Percentiles rank a stretch among this genome's conserved stretches.
phyloP scores from a whole-genome alignment of 2,797 vertebrate genomes.

The Schizopygopsis malacanthus region DNA sequence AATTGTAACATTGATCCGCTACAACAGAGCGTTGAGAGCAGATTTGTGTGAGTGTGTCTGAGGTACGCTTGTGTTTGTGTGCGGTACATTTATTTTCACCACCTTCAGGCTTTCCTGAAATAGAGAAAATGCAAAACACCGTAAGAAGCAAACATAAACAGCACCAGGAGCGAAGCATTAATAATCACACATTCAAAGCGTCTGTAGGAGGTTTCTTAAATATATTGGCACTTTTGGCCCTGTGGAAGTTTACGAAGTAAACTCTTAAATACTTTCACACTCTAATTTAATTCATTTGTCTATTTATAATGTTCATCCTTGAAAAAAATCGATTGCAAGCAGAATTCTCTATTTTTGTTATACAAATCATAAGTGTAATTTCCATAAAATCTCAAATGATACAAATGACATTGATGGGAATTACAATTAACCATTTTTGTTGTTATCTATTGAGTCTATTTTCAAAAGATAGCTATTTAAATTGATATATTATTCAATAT shows the following conservation, averaged over 20 bases:
- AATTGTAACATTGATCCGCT: slow-evolving; percentile 22
- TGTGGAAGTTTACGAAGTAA: slow-evolving; percentile 19
- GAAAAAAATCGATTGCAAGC: not conserved
- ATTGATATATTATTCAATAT: not conserved
- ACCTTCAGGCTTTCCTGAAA: slow-evolving; percentile 11
- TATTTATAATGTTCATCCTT: not conserved
- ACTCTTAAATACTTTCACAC: not conserved
- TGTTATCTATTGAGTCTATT: not conserved
- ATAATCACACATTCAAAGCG: slow-evolving; percentile 12
- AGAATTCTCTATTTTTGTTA: not conserved
- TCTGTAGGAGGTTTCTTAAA: not conserved
- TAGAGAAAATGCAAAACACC: slow-evolving; percentile 5
- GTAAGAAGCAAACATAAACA: slow-evolving; percentile 29
- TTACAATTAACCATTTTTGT: not conserved
- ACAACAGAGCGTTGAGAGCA: not conserved
- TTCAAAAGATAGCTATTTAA: not conserved
- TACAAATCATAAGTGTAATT: not conserved
- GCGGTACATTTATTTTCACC: slow-evolving; percentile 16
- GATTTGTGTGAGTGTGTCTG: not conserved
- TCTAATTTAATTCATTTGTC: not conserved
- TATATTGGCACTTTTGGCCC: not conserved
- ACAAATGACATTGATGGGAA: not conserved
- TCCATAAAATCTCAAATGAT: not conserved
- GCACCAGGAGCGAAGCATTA: slow-evolving; percentile 14
- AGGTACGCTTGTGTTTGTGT: slow-evolving; percentile 16